Base-by-base conservation (phyloP, 2,888 invertebrate genomes). In the Pterostichus niger region DNA sequence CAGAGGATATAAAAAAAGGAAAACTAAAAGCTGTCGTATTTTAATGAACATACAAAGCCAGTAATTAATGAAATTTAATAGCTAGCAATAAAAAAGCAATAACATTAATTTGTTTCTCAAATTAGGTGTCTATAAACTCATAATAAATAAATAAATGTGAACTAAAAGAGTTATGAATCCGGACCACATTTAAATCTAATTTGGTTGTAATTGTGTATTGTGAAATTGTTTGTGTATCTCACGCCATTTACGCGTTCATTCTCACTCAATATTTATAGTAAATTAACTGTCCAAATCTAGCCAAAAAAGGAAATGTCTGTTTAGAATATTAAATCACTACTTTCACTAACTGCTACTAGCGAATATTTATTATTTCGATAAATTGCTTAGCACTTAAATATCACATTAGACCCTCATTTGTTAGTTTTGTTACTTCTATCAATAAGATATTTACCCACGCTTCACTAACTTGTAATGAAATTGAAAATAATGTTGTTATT, bases 131-230 rank as follows among this genome's bases (percentile, higher is more conserved):
- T 59, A 59, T 59, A 59, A 59, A 33, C 59, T 31, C 31, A 59
- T 17, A 11, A 59, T 59, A 54, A 54, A 13, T 54, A 54, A 54
- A 54, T 54, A 54, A 54, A 17, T 11, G 24, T 31, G 17, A 4
- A 59, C 5, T 59, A 10, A 1, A 59, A 31, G 59, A 59, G 31
- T 59, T 59, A 59, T 59, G 59, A 59, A 59, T 59, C 59, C 59
- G 59, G 59, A 59, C 31, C 17, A 59, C 59, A 59, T 59, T 59
- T 59, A 59, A 59, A 59, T 59, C 31, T 31, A 33, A 59, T 59
- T 59, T 54, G 15, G 9, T 54, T 17, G 15, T 40, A 40, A 49
- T 49, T 49, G 10, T 13, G n/a, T 49, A 49, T 59, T 59, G 31
- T 59, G 59, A 59, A 59, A 59, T 11, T 59, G 59, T 11, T 6